Conservation (phyloP, 1,140 invertebrate genomes). For the Drosophila littoralis region DNA sequence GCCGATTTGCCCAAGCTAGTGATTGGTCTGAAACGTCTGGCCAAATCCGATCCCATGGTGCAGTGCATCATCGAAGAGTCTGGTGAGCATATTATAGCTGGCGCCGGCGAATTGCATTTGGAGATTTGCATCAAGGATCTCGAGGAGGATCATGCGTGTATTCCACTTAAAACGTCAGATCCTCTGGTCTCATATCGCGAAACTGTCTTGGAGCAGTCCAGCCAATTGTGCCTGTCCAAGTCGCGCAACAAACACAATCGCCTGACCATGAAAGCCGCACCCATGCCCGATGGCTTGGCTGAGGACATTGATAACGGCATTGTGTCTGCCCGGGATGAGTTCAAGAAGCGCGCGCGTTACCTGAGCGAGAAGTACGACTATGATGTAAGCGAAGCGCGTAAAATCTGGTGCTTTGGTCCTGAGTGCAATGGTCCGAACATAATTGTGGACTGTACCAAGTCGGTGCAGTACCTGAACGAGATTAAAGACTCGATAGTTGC, state of each 20-base stretch:
- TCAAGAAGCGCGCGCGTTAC: constrained; percentile 96
- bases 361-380: constrained; percentile 97
- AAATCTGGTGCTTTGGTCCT: constrained; percentile 99
- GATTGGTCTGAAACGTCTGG: constrained; percentile 98
- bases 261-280: constrained; percentile 97
- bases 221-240: constrained; percentile 97
- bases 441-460: constrained; percentile 98
- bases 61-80: constrained; percentile 99
- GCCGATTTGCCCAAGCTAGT: constrained; percentile 99
- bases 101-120: constrained; percentile 99
- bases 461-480: constrained; percentile 98
- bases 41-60: constrained; percentile 99
- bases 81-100: constrained; percentile 99
- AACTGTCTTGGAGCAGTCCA: constrained; percentile 96
- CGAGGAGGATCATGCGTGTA: constrained; percentile 99
- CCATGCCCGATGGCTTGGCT: constrained; percentile 97
- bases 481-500: constrained; percentile 99
- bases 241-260: constrained; percentile 99
- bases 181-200: constrained; percentile 99
- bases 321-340: constrained; percentile 96
- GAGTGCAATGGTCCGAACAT: constrained; percentile 99
- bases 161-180: constrained; percentile 99
- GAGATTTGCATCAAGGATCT: constrained; percentile 99
- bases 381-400: constrained; percentile 98
- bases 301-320: constrained; percentile 98